A percentile compares a stretch with the other conserved stretches of the same genome.
These are phyloP conservation scores for Antigone vipio DNA, from an alignment of 2,113 vertebrate genomes.

Conservation along the genomic window DNA sequence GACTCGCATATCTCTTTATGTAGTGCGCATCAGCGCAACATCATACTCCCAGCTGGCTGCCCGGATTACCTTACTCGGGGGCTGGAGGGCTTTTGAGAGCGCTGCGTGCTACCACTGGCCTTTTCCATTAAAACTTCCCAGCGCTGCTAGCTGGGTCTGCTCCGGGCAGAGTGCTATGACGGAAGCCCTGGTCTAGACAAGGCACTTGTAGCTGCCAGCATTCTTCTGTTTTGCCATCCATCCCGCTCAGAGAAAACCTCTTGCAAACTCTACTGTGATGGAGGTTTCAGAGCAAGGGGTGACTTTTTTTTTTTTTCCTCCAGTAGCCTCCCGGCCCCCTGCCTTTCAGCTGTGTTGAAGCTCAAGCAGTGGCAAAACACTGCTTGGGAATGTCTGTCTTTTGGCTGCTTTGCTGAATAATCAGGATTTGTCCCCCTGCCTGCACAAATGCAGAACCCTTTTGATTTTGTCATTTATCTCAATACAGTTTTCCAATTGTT, in stretches of 20 bases:
- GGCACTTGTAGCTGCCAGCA: not conserved
- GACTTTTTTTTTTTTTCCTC: not conserved
- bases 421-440: not conserved
- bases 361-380: not conserved
- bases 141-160: not conserved
- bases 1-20: not conserved
- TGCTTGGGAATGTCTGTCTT: not conserved
- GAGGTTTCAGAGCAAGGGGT: not conserved
- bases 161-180: not conserved
- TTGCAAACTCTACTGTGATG: not conserved
- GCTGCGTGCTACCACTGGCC: not conserved
- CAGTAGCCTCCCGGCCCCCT: not conserved
- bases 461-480: constrained; percentile 35
- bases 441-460: not conserved
- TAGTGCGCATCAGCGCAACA: not conserved
- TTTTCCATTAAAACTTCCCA: not conserved
- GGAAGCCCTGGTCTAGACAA: not conserved
- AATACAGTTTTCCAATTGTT: not conserved
- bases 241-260: not conserved
- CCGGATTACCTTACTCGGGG: not conserved
- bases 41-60: constrained; percentile 18
- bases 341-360: not conserved
- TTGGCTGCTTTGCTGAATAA: not conserved
- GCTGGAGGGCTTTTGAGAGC: not conserved
- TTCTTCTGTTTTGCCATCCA: not conserved